Base-by-base conservation (phyloP, 2,888 invertebrate species). In the Platerodrilus igneus region DNA sequence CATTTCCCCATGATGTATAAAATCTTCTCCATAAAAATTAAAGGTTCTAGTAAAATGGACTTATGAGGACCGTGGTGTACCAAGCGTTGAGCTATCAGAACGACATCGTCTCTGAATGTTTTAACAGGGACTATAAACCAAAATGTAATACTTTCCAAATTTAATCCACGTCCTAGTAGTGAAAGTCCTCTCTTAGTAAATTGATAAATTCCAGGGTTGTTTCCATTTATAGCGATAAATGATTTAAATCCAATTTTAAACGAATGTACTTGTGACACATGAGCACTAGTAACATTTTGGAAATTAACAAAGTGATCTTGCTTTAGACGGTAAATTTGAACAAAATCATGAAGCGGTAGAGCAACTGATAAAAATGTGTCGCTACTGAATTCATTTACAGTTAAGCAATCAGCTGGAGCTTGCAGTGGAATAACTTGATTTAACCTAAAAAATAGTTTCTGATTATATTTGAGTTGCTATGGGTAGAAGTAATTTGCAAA, bases 51-150 rank as follows among this genome's bases (percentile, higher is more conserved):
- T 8, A 49, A 51, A 28, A 50, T 48, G 3, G 61, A 51, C 16
- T 45, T 48, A 39, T 67, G 66, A 3, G 53, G 49, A 8, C 46
- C 55, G 38, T 65, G 59, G 32, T 64, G 51, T 13, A 66, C 11
- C 14, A 30, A 34, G 15, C 64, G 57, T 53, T 74, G 70, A 2
- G 67, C 56, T 4, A 74, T 44, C 23, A 74, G 44, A 27, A 73
- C 48, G 1, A 68, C 61, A 36, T 74, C 72, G 41, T 71, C 66
- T 33, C 69, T 60, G 41, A 69, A 70, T 2, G 66, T 70, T 33
- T 62, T 53, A 1, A 71, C 38, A 2, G 64, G 64, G 20, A 74
- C 45, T 3, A 63, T 57, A 21, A 65, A 46, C 63, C 64, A 67
- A 47, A 55, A 62, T 13, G 60, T 50, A 2, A 67, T 52, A 3